These are phyloP conservation scores for Stichodactyla mertensii DNA, from an alignment of 64 coral and sea anemone species.

Conservation along the genomic window DNA sequence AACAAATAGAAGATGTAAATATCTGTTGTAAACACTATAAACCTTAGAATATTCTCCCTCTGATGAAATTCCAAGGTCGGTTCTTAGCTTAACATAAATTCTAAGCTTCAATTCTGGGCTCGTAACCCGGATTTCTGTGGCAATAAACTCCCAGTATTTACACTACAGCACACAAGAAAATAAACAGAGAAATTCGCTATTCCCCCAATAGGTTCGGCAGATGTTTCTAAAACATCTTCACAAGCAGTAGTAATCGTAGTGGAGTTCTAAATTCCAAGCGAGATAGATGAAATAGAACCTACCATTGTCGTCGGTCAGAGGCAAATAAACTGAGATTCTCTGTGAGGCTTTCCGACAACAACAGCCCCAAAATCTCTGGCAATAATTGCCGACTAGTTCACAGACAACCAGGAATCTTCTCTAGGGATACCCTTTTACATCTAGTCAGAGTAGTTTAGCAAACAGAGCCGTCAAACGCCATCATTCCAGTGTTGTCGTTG, in stretches of 20 bases:
- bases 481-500: not conserved
- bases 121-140: not conserved
- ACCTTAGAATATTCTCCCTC: conserved; percentile 39
- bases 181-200: not conserved
- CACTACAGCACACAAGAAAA: not conserved
- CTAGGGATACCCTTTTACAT: not conserved
- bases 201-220: conserved; percentile 1
- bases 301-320: not conserved
- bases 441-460: not conserved
- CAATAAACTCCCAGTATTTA: not conserved
- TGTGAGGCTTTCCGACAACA: not conserved
- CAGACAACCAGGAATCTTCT: not conserved
- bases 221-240: not conserved
- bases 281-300: not conserved
- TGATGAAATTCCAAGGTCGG: conserved; percentile 1
- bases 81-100: not conserved
- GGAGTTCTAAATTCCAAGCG: not conserved
- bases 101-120: not conserved
- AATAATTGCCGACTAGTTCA: not conserved
- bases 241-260: not conserved
- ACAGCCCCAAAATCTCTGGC: not conserved
- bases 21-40: conserved; percentile 56
- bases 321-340: not conserved
- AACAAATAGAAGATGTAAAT: conserved; percentile 95
- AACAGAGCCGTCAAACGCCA: conserved; percentile 5